Evolutionary conservation across 1,140 invertebrate genomes (phyloP), one percentile per base, ranked within the genome.

Genomic region (Psix sp.): DNA sequence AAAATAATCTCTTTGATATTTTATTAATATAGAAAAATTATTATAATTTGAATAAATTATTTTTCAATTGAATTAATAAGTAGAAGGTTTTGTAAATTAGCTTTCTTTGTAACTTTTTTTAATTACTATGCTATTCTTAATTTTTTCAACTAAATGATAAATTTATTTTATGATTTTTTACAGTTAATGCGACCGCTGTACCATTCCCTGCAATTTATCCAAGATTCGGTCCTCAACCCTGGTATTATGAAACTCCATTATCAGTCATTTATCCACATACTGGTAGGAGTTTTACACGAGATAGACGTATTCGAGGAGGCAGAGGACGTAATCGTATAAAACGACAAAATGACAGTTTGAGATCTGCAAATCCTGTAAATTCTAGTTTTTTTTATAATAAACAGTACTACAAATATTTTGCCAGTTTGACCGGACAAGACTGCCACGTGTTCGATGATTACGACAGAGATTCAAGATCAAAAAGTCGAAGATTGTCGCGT

Each of bases 371-470:
- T 13, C 26, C 74, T 0, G 80, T 82, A 17, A 82, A 82, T 67
- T 80, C 82, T 1, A 82, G 80, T 35, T 51, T 85, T n/a, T 66
- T 66, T 48, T 82, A 84, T 54, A 84, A 88, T 52, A 81, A 87
- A 31, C 82, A 86, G 46, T 87, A 86, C 48, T 85, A 87, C 52
- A 83, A 85, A 45, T 87, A 87, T 18, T 87, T 87, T 38, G 84
- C 84, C 0, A 85, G 80, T 70, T 65, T 85, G 5, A 81, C 82
- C 9, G 82, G 84, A 3, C 82, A 84, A 43, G 82, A 84, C 52
- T 81, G 82, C 68, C 74, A 75, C 29, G 60, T 67, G 42, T 86
- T 78, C 18, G 80, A 83, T 7, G 83, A 80, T 72, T 81, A 77
- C 17, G 77, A 80, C 67, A 87, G 86, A 67, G 88, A 87, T 1